phyloP scores from a whole-genome alignment of 1,140 invertebrate species.

The Magallana angulata region DNA sequence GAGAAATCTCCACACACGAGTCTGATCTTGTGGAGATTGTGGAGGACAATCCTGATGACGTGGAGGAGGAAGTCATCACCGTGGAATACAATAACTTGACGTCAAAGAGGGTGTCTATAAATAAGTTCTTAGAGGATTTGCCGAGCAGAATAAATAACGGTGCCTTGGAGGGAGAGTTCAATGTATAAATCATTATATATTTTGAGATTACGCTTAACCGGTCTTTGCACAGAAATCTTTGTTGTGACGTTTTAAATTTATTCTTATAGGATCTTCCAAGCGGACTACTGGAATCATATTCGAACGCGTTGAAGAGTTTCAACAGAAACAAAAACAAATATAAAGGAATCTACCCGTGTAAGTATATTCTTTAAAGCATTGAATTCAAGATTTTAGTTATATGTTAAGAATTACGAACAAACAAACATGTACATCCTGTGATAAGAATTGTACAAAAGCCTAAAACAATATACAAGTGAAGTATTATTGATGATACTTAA shows the following conservation, averaged over 20 bases:
- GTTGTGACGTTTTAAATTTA: neutral
- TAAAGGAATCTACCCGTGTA: constrained; percentile 4
- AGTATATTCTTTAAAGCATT: neutral
- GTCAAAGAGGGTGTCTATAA: neutral
- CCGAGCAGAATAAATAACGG: neutral
- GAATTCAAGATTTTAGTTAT: no score
- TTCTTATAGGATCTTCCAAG: neutral
- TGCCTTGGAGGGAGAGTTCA: neutral
- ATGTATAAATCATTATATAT: neutral
- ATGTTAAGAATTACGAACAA: no score
- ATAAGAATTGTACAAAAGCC: no score
- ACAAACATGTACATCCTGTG: no score
- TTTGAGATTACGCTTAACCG: no score
- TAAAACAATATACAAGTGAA: no score
- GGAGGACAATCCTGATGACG: neutral
- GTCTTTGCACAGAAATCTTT: neutral
- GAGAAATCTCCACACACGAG: neutral
- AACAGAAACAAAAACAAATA: neutral
- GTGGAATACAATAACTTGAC: constrained; percentile 2
- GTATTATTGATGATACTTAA: no score
- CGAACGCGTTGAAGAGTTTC: neutral
- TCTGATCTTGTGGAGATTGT: neutral
- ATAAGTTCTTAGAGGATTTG: neutral
- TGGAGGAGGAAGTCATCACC: constrained; percentile 4
- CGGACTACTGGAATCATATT: neutral